phyloP scores from a whole-genome alignment of 2,113 vertebrate species.

The Xyliphius kryptos region DNA sequence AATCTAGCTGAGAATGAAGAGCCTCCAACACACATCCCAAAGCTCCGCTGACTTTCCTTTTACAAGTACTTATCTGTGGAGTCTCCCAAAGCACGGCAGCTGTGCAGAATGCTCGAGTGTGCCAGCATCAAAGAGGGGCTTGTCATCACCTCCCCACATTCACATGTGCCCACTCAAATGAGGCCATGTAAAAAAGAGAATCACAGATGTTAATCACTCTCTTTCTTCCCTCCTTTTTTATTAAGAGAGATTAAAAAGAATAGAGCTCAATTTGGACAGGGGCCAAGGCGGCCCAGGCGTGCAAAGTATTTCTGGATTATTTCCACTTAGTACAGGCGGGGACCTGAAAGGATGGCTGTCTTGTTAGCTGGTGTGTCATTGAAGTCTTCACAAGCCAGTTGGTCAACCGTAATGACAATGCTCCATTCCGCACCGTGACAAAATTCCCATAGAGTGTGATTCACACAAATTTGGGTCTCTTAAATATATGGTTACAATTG shows the following conservation, averaged over 20 bases:
- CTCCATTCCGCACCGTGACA: slow-evolving; percentile 47
- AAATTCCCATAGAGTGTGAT: slow-evolving; percentile 56
- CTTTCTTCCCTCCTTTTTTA: slow-evolving; percentile 56
- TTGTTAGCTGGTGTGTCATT: slow-evolving; percentile 66
- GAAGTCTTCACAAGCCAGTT: slow-evolving; percentile 67
- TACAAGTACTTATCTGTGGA: slow-evolving; percentile 33
- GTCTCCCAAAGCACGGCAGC: slow-evolving; percentile 26
- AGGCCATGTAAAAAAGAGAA: slow-evolving; percentile 57
- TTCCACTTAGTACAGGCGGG: slow-evolving; percentile 62
- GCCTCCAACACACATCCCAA: slow-evolving; percentile 33
- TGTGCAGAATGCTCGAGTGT: slow-evolving; percentile 24
- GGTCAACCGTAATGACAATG: slow-evolving; percentile 60
- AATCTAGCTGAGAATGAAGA: slow-evolving; percentile 29
- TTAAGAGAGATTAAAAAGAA: slow-evolving; percentile 58
- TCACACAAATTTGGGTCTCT: slow-evolving; percentile 31
- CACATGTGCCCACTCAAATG: slow-evolving; percentile 59
- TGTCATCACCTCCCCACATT: slow-evolving; percentile 63
- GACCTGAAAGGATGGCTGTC: slow-evolving; percentile 62
- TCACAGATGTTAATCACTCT: slow-evolving; percentile 64
- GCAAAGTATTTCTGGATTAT: slow-evolving; percentile 66
- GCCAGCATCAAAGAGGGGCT: slow-evolving; percentile 48
- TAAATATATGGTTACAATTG: slow-evolving; percentile 32
- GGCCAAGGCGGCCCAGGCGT: slow-evolving; percentile 58
- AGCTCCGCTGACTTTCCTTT: slow-evolving; percentile 31
- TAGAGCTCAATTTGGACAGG: slow-evolving; percentile 58